A percentile compares a stretch with the other conserved stretches of the same genome.
Conservation (phyloP, 2,113 vertebrate genomes). For the Channa argus region DNA sequence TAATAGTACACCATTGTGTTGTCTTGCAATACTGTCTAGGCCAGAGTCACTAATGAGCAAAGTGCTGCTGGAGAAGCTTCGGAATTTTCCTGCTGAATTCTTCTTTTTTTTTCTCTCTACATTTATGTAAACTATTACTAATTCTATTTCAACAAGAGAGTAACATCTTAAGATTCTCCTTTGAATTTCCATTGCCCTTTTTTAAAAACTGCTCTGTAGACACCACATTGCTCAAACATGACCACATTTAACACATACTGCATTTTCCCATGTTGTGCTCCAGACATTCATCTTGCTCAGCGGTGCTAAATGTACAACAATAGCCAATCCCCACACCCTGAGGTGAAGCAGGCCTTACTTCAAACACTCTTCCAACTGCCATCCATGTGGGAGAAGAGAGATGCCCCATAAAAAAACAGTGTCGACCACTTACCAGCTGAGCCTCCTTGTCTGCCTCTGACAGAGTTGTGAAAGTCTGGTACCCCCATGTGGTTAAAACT, state of each 20-base stretch:
- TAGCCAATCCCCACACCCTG: slow-evolving; percentile 74
- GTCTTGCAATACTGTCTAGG: slow-evolving; percentile 28
- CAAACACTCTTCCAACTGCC: slow-evolving; percentile 70
- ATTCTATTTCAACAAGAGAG: slow-evolving; percentile 4
- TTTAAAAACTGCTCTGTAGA: slow-evolving; percentile 40
- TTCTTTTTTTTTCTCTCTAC: background rate
- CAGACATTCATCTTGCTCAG: slow-evolving; percentile 70
- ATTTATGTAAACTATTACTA: background rate
- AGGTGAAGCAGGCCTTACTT: slow-evolving; percentile 75
- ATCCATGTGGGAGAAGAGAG: slow-evolving; percentile 70
- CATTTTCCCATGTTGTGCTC: slow-evolving; percentile 65
- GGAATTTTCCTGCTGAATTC: slow-evolving; percentile 11
- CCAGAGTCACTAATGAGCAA: slow-evolving; percentile 8
- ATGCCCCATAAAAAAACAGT: slow-evolving; percentile 72
- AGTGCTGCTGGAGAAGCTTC: slow-evolving; percentile 16
- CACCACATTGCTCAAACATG: slow-evolving; percentile 60
- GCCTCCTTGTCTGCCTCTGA: slow-evolving; percentile 63
- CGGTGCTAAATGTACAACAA: slow-evolving; percentile 73
- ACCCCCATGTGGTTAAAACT: slow-evolving; percentile 71
- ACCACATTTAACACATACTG: slow-evolving; percentile 66
- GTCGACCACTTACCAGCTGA: slow-evolving; percentile 66
- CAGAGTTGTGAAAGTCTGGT: slow-evolving; percentile 64
- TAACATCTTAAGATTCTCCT: background rate
- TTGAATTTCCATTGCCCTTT: slow-evolving; percentile 31
- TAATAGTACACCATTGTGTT: too few relatives aligned